Evolutionary conservation across 2,888 invertebrate species (phyloP).

Genomic region (Aethes cnicana): DNA sequence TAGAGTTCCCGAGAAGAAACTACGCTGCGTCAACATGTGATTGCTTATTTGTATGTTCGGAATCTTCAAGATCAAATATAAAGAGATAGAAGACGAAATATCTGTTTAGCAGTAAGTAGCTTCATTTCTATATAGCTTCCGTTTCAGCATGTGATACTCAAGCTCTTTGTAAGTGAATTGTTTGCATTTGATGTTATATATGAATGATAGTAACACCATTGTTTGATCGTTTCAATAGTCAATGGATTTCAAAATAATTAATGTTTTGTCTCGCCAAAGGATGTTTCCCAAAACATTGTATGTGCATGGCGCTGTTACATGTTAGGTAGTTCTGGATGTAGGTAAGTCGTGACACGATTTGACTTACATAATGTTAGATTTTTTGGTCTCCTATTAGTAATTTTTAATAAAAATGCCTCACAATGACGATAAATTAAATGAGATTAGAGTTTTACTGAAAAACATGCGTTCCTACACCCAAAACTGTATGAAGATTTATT

Average conservation of each 20-base stretch:
- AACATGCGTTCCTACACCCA: too few relatives aligned
- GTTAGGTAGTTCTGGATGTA: neutral
- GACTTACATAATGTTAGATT: too few relatives aligned
- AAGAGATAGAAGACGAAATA: conserved; percentile 6
- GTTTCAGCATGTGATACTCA: conserved; percentile 23
- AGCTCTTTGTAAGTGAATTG: conserved; percentile 7
- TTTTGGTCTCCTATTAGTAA: too few relatives aligned
- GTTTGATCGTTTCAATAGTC: conserved; percentile 24
- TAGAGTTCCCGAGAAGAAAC: conserved; percentile 86
- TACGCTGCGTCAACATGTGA: conserved; percentile 91
- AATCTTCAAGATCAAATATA: conserved; percentile 23
- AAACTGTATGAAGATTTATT: neutral
- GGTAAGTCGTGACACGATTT: conserved; percentile 4
- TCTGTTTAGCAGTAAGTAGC: conserved; percentile 1
- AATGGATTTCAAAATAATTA: conserved; percentile 24
- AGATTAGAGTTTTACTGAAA: too few relatives aligned
- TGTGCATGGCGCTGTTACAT: conserved; percentile 10
- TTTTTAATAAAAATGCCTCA: too few relatives aligned
- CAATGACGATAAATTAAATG: too few relatives aligned
- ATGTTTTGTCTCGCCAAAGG: conserved; percentile 7
- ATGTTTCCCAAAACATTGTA: conserved; percentile 22
- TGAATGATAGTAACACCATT: conserved; percentile 16
- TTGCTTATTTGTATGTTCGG: conserved; percentile 35
- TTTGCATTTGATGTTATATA: neutral
- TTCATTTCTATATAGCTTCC: conserved; percentile 17